Evolutionary conservation across 2,797 vertebrate genomes (phyloP), one percentile per base, ranked within the genome.

Genomic region (Chaetophractus vellerosus): DNA sequence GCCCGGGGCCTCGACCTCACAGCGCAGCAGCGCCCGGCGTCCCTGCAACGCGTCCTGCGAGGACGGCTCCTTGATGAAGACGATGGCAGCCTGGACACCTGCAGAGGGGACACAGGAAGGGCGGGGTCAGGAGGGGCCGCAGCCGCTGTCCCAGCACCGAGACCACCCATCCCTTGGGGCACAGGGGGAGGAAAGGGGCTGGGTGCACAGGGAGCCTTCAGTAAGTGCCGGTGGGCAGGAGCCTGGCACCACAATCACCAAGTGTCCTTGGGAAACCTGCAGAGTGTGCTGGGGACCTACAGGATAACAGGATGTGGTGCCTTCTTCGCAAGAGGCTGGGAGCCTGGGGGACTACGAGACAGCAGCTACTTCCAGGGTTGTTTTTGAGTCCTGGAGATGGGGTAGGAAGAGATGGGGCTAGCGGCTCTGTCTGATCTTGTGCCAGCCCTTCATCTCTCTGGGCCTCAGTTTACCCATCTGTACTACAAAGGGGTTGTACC

Each of bases 1-100:
- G 0, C 93, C 95, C 0, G 99, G 98, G 0, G 99, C 98, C 90
- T 99, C 98, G 52, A 99, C 99, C 98, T 99, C 99, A 3, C 99
- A 99, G 97, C 99, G 99, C 33, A 99, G 99, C 98, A 99, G 99
- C 7, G 99, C 99, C 4, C 99, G 99, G 97, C 99, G 99, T 19
- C 99, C 99, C 0, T 99, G 99, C 96, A 99, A 97, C 0, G 99
- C 99, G n/a, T 99, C 99, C 98, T 99, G 99, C 87, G 99, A 99
- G 79, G 99, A 99, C 0, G 99, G 99, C 97, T 99, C 99, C 96
- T 99, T 99, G 91, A 99, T 99, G 98, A 99, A 99, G 95, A 99
- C 96, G 41, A 99, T 98, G 59, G 97, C 95, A 0, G 98, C 98
- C 92, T 94, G 98, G 85, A 98, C 74, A 95, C 98, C 98, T 97